Conservation (phyloP, 2,797 vertebrate genomes). For the Zalophus californianus region DNA sequence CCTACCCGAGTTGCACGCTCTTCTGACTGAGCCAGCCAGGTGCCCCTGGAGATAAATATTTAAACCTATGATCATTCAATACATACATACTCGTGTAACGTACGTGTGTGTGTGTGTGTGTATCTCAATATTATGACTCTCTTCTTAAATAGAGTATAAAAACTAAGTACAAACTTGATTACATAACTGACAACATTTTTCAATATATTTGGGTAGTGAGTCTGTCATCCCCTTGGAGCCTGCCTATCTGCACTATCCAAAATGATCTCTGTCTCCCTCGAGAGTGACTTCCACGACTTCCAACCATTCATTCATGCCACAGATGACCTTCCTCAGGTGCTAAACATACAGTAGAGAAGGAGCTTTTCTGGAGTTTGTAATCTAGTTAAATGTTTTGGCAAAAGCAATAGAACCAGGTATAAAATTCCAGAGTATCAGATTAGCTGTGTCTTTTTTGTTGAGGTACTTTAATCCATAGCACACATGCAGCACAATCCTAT, state of each 20-base stretch:
- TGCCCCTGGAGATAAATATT: background rate
- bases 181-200: background rate
- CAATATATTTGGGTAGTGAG: background rate
- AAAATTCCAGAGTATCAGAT: background rate
- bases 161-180: background rate
- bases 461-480: background rate
- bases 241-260: background rate
- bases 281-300: background rate
- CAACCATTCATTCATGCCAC: background rate
- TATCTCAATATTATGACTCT: background rate
- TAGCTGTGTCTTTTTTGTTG: background rate
- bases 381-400: slow-evolving; percentile 1
- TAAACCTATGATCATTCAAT: background rate
- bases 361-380: background rate
- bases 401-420: background rate
- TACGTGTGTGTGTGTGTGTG: background rate
- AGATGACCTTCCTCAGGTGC: background rate
- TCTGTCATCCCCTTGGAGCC: background rate
- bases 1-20: background rate
- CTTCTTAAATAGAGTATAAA: background rate
- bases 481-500: background rate
- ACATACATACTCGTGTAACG: background rate
- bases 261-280: background rate
- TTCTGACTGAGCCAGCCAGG: background rate
- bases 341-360: background rate